Conservation (phyloP, 2,113 vertebrate species). For the Psilopogon haemacephalus region DNA sequence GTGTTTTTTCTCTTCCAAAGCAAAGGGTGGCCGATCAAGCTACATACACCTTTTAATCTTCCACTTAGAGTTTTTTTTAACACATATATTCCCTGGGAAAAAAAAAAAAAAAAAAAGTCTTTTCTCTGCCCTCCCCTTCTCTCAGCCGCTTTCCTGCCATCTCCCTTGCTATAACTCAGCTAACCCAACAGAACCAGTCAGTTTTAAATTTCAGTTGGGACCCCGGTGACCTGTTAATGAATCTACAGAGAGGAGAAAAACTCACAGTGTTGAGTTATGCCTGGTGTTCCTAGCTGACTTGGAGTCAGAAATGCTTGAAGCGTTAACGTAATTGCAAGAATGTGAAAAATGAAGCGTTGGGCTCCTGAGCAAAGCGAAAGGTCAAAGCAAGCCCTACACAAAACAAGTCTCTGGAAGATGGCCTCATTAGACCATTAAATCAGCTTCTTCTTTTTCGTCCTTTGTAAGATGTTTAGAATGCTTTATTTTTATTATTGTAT, state of each 20-base stretch:
- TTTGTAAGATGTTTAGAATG: conserved; percentile 61
- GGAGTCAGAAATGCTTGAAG: conserved; percentile 96
- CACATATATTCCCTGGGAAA: conserved; percentile 45
- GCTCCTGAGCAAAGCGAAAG: conserved; percentile 93
- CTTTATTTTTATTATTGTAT: conserved; percentile 67
- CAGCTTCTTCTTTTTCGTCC: conserved; percentile 75
- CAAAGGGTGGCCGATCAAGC: conserved; percentile 58
- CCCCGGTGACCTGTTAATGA: conserved; percentile 85
- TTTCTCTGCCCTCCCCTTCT: conserved; percentile 51
- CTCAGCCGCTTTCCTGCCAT: conserved; percentile 68
- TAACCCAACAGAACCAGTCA: conserved; percentile 83
- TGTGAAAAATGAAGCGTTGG: conserved; percentile 98
- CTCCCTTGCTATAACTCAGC: conserved; percentile 79
- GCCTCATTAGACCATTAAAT: conserved; percentile 95
- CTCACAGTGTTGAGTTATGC: conserved; percentile 87
- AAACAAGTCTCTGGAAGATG: conserved; percentile 95
- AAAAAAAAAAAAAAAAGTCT: conserved; percentile 59
- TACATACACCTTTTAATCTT: conserved; percentile 66
- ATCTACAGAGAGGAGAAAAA: conserved; percentile 86
- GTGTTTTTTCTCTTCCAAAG: conserved; percentile 15
- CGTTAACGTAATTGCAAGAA: conserved; percentile 99
- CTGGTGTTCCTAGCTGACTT: conserved; percentile 90
- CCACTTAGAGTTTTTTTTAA: conserved; percentile 65
- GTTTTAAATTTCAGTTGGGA: conserved; percentile 85
- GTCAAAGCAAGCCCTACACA: conserved; percentile 92